Evolutionary conservation across 2,113 vertebrate genomes (phyloP).

Genomic region (Gallinago undulata): DNA sequence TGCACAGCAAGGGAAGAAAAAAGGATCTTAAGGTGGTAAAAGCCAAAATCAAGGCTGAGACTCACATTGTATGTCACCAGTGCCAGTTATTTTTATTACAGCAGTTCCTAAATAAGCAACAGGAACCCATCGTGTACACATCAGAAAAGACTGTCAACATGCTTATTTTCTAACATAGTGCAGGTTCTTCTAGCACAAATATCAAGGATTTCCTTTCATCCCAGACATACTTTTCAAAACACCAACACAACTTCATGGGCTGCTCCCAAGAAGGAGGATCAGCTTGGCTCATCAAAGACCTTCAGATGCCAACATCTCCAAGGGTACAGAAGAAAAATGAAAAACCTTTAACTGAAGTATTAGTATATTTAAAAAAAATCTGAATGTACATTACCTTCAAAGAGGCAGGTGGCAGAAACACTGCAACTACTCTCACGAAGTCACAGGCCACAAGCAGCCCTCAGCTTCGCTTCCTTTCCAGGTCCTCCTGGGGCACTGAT

Average conservation of each 20-base stretch:
- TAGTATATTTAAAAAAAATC: accelerated
- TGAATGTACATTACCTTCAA: accelerated
- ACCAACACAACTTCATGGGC: background rate
- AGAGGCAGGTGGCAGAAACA: accelerated
- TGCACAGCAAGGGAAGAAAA: background rate
- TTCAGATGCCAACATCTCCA: background rate
- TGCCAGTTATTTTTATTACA: background rate
- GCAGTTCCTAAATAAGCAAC: background rate
- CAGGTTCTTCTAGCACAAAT: background rate
- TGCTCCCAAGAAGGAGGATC: background rate
- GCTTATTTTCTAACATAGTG: background rate
- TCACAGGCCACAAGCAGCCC: accelerated
- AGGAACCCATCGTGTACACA: accelerated
- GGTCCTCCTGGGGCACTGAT: background rate
- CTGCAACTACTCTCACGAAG: background rate
- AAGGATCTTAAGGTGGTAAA: background rate
- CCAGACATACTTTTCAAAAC: background rate
- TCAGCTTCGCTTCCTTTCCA: accelerated
- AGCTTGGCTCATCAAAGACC: background rate
- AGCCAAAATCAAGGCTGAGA: background rate
- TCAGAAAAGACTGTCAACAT: background rate
- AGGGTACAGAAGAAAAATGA: background rate
- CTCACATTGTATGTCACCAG: background rate
- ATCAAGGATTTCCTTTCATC: background rate
- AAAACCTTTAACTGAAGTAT: accelerated